These are phyloP conservation scores for Myoxocephalus aenaeus DNA, from an alignment of 2,797 vertebrate genomes.

Conservation along the genomic window DNA sequence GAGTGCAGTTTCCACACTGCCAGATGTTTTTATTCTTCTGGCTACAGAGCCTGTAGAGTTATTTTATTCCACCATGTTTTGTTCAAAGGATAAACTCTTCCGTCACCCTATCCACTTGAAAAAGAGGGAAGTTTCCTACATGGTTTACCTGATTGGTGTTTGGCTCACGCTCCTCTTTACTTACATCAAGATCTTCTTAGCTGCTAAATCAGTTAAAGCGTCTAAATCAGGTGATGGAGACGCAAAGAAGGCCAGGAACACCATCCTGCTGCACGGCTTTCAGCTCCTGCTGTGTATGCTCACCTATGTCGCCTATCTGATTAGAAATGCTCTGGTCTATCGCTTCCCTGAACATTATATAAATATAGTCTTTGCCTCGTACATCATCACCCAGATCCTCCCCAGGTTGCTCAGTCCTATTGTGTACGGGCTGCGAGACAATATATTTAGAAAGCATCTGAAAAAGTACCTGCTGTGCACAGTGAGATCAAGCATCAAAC, in stretches of 20 bases:
- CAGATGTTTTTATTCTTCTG: constrained; percentile 62
- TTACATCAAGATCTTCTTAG: constrained; percentile 69
- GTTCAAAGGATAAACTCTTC: constrained; percentile 55
- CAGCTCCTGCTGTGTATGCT: constrained; percentile 69
- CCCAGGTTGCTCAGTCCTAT: constrained; percentile 71
- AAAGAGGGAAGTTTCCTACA: constrained; percentile 49
- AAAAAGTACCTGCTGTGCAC: constrained; percentile 51
- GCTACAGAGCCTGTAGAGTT: constrained; percentile 40
- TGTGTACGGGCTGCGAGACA: constrained; percentile 70
- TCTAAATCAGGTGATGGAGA: constrained; percentile 40
- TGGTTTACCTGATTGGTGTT: constrained; percentile 60
- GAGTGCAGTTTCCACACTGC: constrained; percentile 50
- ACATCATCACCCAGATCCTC: constrained; percentile 65
- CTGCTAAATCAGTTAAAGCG: constrained; percentile 47
- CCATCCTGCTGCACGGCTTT: constrained; percentile 71
- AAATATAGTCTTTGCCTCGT: constrained; percentile 31
- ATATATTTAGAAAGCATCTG: constrained; percentile 58
- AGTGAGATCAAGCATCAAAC: background rate
- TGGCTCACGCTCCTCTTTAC: constrained; percentile 67
- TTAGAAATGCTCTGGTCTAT: background rate
- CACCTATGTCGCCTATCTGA: constrained; percentile 9
- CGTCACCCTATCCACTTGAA: constrained; percentile 6
- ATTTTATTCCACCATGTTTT: constrained; percentile 40
- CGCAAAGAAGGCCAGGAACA: constrained; percentile 67
- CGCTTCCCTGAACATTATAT: constrained; percentile 19